phyloP scores from a whole-genome alignment of 2,797 vertebrate genomes.

The Onychomys torridus region DNA sequence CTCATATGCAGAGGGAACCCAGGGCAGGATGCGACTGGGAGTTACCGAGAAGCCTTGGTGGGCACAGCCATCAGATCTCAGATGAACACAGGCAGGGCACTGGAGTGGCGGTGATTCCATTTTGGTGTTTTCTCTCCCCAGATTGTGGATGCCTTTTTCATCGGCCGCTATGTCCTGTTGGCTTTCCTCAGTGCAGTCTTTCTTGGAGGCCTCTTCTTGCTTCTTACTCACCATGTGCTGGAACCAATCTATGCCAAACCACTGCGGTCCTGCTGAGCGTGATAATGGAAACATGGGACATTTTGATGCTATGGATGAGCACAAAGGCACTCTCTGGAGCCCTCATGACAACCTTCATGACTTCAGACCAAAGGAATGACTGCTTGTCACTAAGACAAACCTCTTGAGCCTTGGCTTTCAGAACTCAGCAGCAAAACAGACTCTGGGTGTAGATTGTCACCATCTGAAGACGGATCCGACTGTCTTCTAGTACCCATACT shows the following conservation, averaged over 20 bases:
- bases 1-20: neutral
- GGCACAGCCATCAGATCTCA: neutral
- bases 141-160: slow-evolving; percentile 94
- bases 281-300: neutral
- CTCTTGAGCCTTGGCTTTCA: neutral
- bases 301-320: neutral
- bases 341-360: neutral
- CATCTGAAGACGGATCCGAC: neutral
- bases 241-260: slow-evolving; percentile 94
- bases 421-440: neutral
- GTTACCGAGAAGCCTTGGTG: neutral
- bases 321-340: neutral
- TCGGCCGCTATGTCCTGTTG: slow-evolving; percentile 94
- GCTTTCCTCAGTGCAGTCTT: slow-evolving; percentile 87
- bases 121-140: slow-evolving; percentile 73
- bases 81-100: neutral
- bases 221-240: slow-evolving; percentile 92
- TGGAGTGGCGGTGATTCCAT: neutral
- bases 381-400: neutral
- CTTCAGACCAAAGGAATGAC: neutral
- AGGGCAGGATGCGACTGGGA: neutral
- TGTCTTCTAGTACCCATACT: neutral
- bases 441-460: neutral
- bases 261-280: slow-evolving; percentile 81
- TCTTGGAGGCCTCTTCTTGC: slow-evolving; percentile 91